Percentiles rank a stretch among this genome's conserved stretches.
These are phyloP conservation scores for Odontocerum albicorne DNA, from an alignment of 2,888 invertebrate species.

Conservation along the genomic window DNA sequence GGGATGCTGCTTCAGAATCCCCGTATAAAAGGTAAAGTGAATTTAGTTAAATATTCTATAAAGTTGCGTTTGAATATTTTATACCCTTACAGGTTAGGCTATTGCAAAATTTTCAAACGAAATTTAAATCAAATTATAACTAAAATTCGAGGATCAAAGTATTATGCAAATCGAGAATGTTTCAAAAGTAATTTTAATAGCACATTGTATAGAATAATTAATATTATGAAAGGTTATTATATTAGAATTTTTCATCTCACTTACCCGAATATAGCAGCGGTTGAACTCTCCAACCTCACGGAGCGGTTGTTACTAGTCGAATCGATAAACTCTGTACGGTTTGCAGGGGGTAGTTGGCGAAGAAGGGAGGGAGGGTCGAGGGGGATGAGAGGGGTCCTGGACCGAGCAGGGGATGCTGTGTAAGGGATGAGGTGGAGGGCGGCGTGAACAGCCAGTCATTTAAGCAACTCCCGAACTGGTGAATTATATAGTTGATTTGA, in stretches of 20 bases:
- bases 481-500: constrained; percentile 9
- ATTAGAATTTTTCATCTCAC: not conserved
- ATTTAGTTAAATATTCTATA: no score
- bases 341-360: not conserved
- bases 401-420: constrained; percentile 3
- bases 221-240: no score
- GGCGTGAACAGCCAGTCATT: constrained; percentile 13
- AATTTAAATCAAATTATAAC: no score
- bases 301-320: constrained; percentile 11
- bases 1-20: no score
- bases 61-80: no score
- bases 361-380: not conserved
- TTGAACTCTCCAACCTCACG: constrained; percentile 10
- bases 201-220: no score
- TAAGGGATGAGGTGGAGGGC: not conserved
- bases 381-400: constrained; percentile 7
- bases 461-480: constrained; percentile 5
- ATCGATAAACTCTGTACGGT: constrained; percentile 20
- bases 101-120: no score
- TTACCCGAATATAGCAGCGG: constrained; percentile 7
- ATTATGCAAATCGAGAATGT: no score
- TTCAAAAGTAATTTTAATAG: no score
- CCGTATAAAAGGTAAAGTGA: no score
- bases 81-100: no score
- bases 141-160: no score